Percentiles rank a stretch among this genome's conserved stretches.
Evolutionary conservation across 1,140 invertebrate species (phyloP).

Genomic region (Macrotrachela quadricornifera): DNA sequence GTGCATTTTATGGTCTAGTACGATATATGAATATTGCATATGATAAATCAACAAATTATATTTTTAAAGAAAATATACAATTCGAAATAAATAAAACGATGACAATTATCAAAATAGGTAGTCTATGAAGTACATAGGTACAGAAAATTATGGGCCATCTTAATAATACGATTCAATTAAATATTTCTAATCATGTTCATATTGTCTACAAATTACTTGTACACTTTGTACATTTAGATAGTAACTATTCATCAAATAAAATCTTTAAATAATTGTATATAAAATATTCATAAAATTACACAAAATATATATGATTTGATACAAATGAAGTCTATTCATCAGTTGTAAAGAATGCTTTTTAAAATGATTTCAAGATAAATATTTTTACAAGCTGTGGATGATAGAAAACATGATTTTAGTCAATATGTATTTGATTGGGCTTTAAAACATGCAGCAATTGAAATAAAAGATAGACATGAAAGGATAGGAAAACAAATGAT

Average conservation of each 20-base stretch:
- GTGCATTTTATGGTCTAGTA: slow-evolving; percentile 5
- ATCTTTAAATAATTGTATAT: neutral
- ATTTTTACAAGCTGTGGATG: neutral
- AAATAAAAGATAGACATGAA: neutral
- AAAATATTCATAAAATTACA: slow-evolving; percentile 1
- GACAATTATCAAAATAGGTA: neutral
- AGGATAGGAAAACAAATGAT: neutral
- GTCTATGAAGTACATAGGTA: neutral
- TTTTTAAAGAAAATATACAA: slow-evolving; percentile 4
- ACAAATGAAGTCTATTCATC: neutral
- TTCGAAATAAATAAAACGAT: neutral
- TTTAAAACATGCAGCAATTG: neutral
- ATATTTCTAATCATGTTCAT: neutral
- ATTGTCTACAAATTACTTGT: neutral
- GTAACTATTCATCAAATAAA: neutral
- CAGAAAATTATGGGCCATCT: neutral
- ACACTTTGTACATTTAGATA: neutral
- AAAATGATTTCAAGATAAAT: neutral
- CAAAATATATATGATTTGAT: slow-evolving; percentile 4
- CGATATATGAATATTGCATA: slow-evolving; percentile 1
- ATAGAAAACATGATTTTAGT: slow-evolving; percentile 6
- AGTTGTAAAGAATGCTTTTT: neutral
- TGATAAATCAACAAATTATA: neutral
- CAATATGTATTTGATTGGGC: slow-evolving; percentile 3
- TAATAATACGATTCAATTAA: neutral